Conservation (phyloP, 2,113 vertebrate species). For the Mus pahari region DNA sequence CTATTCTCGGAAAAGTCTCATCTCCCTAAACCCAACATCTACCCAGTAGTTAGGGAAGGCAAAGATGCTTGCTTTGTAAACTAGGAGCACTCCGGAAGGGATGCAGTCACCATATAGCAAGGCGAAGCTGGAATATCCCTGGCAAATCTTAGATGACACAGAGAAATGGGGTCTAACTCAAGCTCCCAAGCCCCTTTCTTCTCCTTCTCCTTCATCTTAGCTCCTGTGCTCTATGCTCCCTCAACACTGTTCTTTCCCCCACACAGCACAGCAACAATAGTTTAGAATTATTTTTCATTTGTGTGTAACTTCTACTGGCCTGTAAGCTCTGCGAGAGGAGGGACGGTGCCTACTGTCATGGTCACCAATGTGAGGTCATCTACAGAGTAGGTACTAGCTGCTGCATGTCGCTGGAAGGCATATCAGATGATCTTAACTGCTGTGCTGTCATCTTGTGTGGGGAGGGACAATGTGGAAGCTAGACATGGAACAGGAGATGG, state of each 20-base stretch:
- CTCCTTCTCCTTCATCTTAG: background rate
- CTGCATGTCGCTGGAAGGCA: background rate
- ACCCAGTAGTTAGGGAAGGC: background rate
- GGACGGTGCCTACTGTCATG: too few species aligned
- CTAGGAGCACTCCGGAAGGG: background rate
- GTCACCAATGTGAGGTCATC: background rate
- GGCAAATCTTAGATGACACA: background rate
- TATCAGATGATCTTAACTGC: background rate
- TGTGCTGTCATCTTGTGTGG: background rate
- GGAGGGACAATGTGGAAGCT: background rate
- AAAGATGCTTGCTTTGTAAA: background rate
- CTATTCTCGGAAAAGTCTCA: background rate
- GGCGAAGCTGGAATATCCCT: background rate
- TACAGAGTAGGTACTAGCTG: background rate
- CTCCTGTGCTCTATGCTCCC: background rate
- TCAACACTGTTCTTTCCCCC: background rate
- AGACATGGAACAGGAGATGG: background rate
- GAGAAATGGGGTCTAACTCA: background rate
- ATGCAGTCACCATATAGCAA: background rate
- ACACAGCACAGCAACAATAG: background rate
- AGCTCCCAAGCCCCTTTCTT: background rate
- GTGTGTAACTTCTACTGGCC: background rate
- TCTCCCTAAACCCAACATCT: background rate
- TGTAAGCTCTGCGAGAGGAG: background rate
- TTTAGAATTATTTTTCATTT: background rate